Base-by-base conservation (phyloP, 1,140 invertebrate species). In the Ips typographus region DNA sequence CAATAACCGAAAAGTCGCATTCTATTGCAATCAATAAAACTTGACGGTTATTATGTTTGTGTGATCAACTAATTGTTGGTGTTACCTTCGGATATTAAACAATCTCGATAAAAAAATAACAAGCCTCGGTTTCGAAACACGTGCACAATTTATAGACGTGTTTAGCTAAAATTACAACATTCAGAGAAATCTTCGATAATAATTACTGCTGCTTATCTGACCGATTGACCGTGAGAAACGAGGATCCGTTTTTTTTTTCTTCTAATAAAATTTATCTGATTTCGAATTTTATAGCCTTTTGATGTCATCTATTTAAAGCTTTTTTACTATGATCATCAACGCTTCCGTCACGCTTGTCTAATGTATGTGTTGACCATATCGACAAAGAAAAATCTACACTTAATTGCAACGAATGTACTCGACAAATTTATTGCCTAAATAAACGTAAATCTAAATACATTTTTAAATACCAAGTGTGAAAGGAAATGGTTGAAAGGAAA, bases 61-160 rank as follows among this genome's bases (percentile, higher is more conserved):
- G 22, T 49, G 38, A 59, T 69, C 67, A 56, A 56, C 58, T 73
- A 65, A 73, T 67, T 56, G 61, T 73, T 67, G 42, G 36, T 56
- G 69, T 73, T 71, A 71, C 72, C 72, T 73, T 73, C 72, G 52
- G 65, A 71, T 68, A 64, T 56, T 56, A 60, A 65, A 57, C 69
- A 47, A 65, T 71, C 60, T 65, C 52, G 57, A 62, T 47, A 60
- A 60, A 67, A 68, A 65, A 68, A 65, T 40, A 71, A 59, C 49
- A 63, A 63, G 47, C 36, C 40, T 44, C 61, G 61, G 68, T 70
- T 68, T 70, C 49, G 59, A 64, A 72, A 70, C 72, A 73, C 72
- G 72, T 73, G 72, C 64, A 73, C 52, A 73, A 73, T 73, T 73
- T 73, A 73, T 73, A 52, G 72, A 63, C 72, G 69, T 73, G 72